Conservation (phyloP, 2,113 vertebrate genomes). For the Ceyx margarethae region DNA sequence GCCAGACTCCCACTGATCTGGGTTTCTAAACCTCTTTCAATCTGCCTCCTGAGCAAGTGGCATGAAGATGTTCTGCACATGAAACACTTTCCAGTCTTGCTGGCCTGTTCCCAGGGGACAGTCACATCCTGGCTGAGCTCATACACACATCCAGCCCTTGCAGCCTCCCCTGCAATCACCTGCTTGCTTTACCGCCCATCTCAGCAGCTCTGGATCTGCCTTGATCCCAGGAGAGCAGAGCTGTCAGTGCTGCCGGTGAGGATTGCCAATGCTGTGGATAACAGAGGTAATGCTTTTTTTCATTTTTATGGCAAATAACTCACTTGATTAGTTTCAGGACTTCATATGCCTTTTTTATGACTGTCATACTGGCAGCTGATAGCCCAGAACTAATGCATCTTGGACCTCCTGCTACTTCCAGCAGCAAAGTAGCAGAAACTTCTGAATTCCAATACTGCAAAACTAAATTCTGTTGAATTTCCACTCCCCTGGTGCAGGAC, state of each 20-base stretch:
- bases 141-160: background rate
- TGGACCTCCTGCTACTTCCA: background rate
- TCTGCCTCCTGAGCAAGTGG: background rate
- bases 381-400: background rate
- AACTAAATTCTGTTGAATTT: background rate
- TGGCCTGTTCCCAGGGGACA: background rate
- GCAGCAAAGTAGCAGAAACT: background rate
- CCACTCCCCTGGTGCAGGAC: background rate
- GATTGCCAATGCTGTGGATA: background rate
- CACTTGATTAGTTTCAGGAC: background rate
- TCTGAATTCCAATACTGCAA: background rate
- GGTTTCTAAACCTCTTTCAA: background rate
- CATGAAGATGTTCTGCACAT: background rate
- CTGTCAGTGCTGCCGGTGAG: background rate
- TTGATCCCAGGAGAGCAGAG: background rate
- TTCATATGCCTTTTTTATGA: background rate
- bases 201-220: background rate
- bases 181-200: background rate
- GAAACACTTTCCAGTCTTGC: background rate
- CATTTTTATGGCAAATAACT: background rate
- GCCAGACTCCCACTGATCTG: background rate
- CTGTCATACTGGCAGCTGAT: background rate
- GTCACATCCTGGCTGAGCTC: fast-evolving
- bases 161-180: background rate
- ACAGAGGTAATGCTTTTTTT: background rate